Percentiles rank a stretch among this genome's conserved stretches.
Evolutionary conservation across 2,888 invertebrate genomes (phyloP).

Genomic region (Dynastes maya): DNA sequence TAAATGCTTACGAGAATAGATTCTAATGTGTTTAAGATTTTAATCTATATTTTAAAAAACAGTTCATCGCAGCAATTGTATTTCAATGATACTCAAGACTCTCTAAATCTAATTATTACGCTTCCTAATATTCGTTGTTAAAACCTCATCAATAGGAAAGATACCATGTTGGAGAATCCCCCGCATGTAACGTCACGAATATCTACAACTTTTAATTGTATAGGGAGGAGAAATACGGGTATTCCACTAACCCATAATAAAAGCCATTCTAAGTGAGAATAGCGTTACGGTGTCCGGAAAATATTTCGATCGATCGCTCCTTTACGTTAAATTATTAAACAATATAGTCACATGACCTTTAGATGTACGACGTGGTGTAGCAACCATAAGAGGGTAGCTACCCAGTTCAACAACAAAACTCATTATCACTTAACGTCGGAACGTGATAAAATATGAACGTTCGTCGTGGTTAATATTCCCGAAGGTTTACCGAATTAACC

Average conservation of each 20-base stretch:
- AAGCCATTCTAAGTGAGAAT: constrained; percentile 26
- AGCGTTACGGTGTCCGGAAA: constrained; percentile 33
- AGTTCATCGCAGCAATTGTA: no score
- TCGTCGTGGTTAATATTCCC: background rate
- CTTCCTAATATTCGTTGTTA: background rate
- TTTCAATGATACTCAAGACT: no score
- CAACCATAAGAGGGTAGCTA: constrained; percentile 42
- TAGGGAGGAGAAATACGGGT: background rate
- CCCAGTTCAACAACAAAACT: constrained; percentile 28
- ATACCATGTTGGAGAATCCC: no score
- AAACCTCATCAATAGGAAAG: background rate
- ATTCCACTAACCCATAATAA: background rate
- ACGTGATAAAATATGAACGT: constrained; percentile 44
- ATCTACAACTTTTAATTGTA: background rate
- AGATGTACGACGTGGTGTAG: constrained; percentile 55
- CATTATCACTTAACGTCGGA: constrained; percentile 44
- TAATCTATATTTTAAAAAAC: no score
- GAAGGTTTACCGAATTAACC: background rate
- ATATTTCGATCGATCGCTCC: constrained; percentile 44
- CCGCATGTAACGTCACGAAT: background rate
- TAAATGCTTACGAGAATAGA: no score
- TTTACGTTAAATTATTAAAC: constrained; percentile 66
- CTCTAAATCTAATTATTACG: no score
- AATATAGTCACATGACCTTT: constrained; percentile 64
- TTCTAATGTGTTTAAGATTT: no score